Conservation (phyloP, 1,140 invertebrate genomes). For the Mya arenaria region DNA sequence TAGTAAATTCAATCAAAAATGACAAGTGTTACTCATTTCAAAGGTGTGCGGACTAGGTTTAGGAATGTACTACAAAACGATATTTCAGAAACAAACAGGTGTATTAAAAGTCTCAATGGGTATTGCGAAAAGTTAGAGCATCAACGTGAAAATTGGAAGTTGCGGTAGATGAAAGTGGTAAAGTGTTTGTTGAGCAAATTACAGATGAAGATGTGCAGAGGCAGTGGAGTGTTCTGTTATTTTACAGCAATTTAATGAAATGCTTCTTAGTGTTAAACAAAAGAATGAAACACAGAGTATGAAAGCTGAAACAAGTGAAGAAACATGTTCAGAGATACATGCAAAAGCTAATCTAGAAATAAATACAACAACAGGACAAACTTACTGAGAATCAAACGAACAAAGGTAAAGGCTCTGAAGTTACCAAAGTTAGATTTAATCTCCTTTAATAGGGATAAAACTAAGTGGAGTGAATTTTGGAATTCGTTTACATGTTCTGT, state of each 20-base stretch:
- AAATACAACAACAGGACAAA: constrained; percentile 6
- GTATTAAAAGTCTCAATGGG: background rate
- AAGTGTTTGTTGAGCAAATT: background rate
- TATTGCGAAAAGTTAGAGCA: background rate
- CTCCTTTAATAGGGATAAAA: background rate
- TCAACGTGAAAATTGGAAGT: background rate
- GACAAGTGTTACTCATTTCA: background rate
- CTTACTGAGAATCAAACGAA: background rate
- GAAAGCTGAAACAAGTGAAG: background rate
- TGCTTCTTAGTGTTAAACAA: background rate
- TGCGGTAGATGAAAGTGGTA: background rate
- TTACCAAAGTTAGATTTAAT: constrained; percentile 8
- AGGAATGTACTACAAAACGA: background rate
- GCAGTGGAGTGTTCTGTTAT: background rate
- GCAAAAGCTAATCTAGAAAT: background rate
- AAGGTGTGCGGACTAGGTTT: background rate
- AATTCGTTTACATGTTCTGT: background rate
- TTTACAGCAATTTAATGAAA: background rate
- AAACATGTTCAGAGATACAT: background rate
- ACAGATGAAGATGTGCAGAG: background rate
- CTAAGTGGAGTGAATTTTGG: constrained; percentile 9
- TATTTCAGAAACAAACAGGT: background rate
- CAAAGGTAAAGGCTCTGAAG: background rate
- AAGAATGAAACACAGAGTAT: background rate
- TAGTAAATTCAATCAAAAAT: background rate